phyloP scores from a whole-genome alignment of 2,797 vertebrate species.

The Acrocephalus scirpaceus region DNA sequence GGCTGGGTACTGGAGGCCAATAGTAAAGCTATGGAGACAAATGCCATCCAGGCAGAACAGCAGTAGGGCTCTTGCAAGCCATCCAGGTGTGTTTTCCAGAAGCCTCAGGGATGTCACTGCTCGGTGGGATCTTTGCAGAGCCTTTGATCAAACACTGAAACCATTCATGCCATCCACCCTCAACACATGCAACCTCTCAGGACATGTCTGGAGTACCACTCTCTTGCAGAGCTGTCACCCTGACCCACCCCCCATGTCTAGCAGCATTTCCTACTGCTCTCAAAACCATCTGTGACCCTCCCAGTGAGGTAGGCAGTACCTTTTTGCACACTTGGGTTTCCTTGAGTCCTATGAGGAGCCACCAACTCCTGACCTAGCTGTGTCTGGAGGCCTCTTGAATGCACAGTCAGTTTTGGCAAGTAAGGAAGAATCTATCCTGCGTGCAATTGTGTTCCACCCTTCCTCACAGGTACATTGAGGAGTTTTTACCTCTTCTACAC shows the following conservation, averaged over 20 bases:
- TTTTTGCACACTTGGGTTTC: neutral
- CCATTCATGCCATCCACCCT: neutral
- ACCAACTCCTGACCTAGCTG: neutral
- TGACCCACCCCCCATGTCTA: fast-evolving
- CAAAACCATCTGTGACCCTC: neutral
- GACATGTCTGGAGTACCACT: fast-evolving
- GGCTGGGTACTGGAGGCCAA: neutral
- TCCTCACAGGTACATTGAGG: neutral
- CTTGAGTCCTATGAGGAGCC: neutral
- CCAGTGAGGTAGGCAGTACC: neutral
- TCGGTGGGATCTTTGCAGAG: neutral
- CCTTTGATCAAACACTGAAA: neutral
- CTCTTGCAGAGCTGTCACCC: neutral
- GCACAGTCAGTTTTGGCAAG: neutral
- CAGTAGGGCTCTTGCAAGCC: neutral
- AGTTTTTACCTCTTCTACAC: neutral
- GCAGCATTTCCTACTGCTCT: neutral
- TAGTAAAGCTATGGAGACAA: neutral
- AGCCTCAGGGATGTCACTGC: neutral
- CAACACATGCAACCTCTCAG: neutral
- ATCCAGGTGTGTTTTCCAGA: neutral
- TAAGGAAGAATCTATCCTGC: neutral
- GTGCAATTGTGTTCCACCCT: neutral
- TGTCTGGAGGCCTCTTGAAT: neutral
- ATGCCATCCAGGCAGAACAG: neutral